These are phyloP conservation scores for Sebastolobus altivelis DNA, from an alignment of 2,797 vertebrate species.

Conservation along the genomic window DNA sequence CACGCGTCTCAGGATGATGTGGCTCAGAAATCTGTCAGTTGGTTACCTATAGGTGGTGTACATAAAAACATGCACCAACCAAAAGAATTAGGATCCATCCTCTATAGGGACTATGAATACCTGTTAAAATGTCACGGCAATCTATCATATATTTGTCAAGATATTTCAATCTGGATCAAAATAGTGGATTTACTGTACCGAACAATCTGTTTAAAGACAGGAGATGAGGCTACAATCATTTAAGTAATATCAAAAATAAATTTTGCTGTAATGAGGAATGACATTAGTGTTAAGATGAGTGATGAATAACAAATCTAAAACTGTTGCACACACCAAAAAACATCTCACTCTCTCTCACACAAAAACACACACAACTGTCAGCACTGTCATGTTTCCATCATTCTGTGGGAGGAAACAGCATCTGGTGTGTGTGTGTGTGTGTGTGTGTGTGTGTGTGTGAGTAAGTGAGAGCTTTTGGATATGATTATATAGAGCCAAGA, in stretches of 20 bases:
- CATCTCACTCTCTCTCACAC: neutral
- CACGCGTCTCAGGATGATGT: too few relatives aligned
- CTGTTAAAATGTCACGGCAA: neutral
- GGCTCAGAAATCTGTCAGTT: too few relatives aligned
- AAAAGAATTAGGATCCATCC: neutral
- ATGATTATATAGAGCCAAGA: conserved; percentile 56
- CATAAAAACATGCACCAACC: too few relatives aligned
- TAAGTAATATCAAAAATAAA: neutral
- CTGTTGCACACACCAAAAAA: neutral
- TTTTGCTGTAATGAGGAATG: conserved; percentile 6
- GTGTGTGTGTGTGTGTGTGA: neutral
- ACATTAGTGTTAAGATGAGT: neutral
- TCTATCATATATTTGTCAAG: fast-evolving
- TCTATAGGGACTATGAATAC: neutral
- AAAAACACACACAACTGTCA: conserved; percentile 21
- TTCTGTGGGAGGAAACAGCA: conserved; percentile 40
- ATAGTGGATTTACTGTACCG: neutral
- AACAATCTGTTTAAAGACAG: neutral
- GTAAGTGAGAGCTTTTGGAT: conserved; percentile 39
- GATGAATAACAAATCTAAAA: conserved; percentile 21
- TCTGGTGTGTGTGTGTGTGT: conserved; percentile 27
- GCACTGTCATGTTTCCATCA: conserved; percentile 34
- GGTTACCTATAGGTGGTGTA: too few relatives aligned
- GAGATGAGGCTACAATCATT: neutral
- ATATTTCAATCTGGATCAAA: neutral